Evolutionary conservation across 2,888 invertebrate species (phyloP).

Genomic region (Drosophila anomelani): DNA sequence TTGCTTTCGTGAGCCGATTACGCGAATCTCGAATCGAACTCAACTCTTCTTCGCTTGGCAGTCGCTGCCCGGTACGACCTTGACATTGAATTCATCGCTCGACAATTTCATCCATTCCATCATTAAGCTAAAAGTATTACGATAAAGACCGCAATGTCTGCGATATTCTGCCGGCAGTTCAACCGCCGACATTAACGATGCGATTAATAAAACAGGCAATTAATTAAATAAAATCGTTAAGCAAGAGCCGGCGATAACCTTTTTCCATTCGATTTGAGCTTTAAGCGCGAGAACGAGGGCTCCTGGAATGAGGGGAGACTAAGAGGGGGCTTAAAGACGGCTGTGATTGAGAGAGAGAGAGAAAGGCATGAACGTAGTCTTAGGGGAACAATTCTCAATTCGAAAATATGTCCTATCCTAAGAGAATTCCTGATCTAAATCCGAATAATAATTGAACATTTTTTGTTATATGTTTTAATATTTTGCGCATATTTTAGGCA

Average conservation of each 20-base stretch:
- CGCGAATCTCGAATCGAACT: background rate
- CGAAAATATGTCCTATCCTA: no score
- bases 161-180: constrained; percentile 10
- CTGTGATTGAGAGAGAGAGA: background rate
- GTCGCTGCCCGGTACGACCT: constrained; percentile 17
- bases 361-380: constrained; percentile 1
- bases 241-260: constrained; percentile 60
- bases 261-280: constrained; percentile 28
- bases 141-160: background rate
- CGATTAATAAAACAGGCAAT: constrained; percentile 58
- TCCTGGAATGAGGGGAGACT: background rate
- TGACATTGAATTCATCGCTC: constrained; percentile 22
- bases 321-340: background rate
- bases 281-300: constrained; percentile 45
- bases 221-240: constrained; percentile 64
- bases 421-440: background rate
- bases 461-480: background rate
- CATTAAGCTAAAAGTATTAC: background rate
- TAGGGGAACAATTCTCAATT: background rate
- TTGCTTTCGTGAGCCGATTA: constrained; percentile 18
- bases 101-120: constrained; percentile 10
- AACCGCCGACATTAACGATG: constrained; percentile 18
- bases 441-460: background rate
- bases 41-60: constrained; percentile 1
- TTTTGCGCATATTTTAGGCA: background rate